A percentile compares a stretch with the other conserved stretches of the same genome.
Evolutionary conservation across 2,113 vertebrate genomes (phyloP).

Genomic region (Eubucco bourcierii): DNA sequence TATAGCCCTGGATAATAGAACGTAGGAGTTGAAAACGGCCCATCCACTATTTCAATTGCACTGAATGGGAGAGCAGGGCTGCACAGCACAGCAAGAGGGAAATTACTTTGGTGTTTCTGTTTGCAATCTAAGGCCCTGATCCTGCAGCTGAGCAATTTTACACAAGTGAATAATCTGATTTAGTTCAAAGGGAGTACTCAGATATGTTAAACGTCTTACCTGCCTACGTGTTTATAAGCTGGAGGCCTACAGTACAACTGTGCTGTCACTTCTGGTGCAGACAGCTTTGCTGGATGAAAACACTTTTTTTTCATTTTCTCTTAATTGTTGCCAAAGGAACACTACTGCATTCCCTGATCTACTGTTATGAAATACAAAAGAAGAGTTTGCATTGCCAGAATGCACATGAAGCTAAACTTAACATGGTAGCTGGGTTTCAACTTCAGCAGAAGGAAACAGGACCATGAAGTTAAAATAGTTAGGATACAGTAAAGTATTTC

Average conservation of each 20-base stretch:
- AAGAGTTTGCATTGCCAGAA: conserved; percentile 23
- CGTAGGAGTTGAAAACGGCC: not conserved
- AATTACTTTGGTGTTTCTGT: conserved; percentile 61
- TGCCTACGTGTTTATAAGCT: conserved; percentile 10
- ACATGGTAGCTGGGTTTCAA: conserved; percentile 14
- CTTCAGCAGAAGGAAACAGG: not conserved
- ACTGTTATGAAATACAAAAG: conserved; percentile 38
- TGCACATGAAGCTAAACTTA: conserved; percentile 48
- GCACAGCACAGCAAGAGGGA: conserved; percentile 63
- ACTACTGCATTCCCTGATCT: conserved; percentile 25
- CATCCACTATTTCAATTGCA: conserved; percentile 37
- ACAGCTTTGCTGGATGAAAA: not conserved
- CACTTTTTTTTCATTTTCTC: conserved; percentile 21
- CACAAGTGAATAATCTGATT: conserved; percentile 64
- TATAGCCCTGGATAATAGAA: conserved; percentile 34
- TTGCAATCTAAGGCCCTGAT: conserved; percentile 40
- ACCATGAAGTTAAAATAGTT: not conserved
- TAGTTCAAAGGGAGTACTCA: conserved; percentile 56
- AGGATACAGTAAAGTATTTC: not conserved
- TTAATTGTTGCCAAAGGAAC: conserved; percentile 44
- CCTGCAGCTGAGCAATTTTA: conserved; percentile 54
- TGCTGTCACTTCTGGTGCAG: not conserved
- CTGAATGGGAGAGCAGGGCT: conserved; percentile 52
- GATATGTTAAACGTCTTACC: conserved; percentile 48
- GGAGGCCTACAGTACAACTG: not conserved